These are phyloP conservation scores for Tragelaphus scriptus DNA, from an alignment of 2,113 vertebrate species.

Conservation along the genomic window DNA sequence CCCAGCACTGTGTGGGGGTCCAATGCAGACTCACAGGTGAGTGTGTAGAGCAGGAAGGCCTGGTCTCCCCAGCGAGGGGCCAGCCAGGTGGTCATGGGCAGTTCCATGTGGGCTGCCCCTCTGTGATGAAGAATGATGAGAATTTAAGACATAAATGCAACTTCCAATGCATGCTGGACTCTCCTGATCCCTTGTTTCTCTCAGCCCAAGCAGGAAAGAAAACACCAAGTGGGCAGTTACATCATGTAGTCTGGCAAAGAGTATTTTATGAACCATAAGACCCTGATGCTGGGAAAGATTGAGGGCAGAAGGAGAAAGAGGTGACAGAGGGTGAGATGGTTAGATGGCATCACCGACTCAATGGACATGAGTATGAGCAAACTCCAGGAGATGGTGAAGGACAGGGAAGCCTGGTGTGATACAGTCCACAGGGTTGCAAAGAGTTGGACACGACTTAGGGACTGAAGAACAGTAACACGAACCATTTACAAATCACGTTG, in stretches of 20 bases:
- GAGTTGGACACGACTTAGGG: neutral
- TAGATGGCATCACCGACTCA: neutral
- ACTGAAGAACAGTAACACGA: neutral
- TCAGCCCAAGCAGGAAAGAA: neutral
- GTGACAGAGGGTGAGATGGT: neutral
- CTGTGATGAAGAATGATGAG: neutral
- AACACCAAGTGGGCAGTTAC: neutral
- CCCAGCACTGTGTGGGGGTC: neutral
- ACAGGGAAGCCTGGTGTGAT: neutral
- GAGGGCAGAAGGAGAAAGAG: neutral
- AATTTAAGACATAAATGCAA: neutral
- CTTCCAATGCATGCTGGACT: neutral
- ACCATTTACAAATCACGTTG: neutral
- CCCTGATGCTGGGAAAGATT: neutral
- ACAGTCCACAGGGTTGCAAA: neutral
- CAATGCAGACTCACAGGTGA: rapidly evolving
- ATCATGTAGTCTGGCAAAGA: neutral
- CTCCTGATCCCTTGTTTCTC: neutral
- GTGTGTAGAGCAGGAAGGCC: neutral
- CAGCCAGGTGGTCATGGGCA: neutral
- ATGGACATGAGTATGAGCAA: neutral
- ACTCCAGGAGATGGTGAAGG: neutral
- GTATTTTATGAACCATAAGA: neutral
- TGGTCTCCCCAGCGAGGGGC: neutral
- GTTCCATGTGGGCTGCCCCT: neutral